Evolutionary conservation across 2,113 vertebrate species (phyloP).

Genomic region (Leptosomus discolor): DNA sequence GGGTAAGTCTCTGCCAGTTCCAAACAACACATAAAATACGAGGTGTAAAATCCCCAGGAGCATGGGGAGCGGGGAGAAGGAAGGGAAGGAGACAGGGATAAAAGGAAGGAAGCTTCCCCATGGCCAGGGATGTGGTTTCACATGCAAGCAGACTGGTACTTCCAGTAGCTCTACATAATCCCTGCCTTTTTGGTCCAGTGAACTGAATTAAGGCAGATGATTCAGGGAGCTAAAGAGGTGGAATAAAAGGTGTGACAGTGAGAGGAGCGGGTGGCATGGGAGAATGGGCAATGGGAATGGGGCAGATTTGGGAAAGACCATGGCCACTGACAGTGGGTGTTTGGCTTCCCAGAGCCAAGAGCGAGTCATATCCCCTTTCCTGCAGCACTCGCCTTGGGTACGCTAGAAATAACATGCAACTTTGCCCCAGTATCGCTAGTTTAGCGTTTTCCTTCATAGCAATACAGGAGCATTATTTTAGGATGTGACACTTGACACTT

Average conservation of each 20-base stretch:
- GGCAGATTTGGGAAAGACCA: neutral
- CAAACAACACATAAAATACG: neutral
- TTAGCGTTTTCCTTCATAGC: neutral
- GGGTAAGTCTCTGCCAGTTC: neutral
- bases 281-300: neutral
- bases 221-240: neutral
- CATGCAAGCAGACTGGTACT: neutral
- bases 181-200: fast-evolving
- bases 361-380: neutral
- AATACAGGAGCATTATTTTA: neutral
- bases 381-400: neutral
- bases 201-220: fast-evolving
- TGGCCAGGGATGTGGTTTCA: neutral
- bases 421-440: neutral
- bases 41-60: neutral
- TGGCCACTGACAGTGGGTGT: neutral
- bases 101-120: neutral
- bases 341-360: neutral
- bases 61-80: neutral
- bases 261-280: neutral
- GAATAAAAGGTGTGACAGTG: neutral
- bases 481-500: neutral
- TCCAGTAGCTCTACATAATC: neutral
- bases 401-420: neutral
- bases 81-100: neutral